A percentile compares a stretch with the other conserved stretches of the same genome.
phyloP scores from a whole-genome alignment of 2,888 invertebrate genomes.

The Apodemia mormo region DNA sequence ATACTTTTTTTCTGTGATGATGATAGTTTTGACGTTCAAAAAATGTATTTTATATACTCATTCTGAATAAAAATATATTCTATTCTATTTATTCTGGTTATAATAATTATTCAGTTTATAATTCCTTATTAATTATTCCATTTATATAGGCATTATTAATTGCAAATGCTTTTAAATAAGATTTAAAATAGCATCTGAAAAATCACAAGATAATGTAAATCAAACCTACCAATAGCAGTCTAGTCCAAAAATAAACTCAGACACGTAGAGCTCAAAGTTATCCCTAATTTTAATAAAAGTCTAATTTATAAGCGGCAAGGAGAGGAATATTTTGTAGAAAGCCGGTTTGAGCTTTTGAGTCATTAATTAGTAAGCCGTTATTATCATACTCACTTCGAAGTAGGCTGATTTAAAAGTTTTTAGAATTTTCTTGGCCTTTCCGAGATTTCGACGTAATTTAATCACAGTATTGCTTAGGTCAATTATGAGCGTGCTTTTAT shows the following conservation, averaged over 20 bases:
- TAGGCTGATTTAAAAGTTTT: conserved; percentile 10
- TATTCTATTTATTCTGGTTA: no score
- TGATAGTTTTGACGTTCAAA: no score
- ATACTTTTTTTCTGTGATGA: no score
- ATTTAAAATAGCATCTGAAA: no score
- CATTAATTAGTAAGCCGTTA: conserved; percentile 18
- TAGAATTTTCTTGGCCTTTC: conserved; percentile 2
- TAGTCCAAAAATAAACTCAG: background rate
- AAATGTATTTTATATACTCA: no score
- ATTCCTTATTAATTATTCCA: no score
- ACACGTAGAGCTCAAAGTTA: background rate
- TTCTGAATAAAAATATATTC: no score
- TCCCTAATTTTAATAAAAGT: conserved; percentile 17
- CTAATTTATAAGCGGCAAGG: conserved; percentile 7
- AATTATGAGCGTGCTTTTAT: background rate
- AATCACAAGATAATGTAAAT: no score
- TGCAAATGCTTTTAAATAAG: no score
- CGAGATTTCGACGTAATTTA: conserved; percentile 1
- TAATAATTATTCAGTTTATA: no score
- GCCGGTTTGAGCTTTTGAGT: background rate
- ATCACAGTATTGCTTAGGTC: background rate
- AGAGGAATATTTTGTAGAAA: conserved; percentile 1
- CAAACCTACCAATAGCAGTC: background rate
- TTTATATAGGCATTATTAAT: no score
- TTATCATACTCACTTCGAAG: conserved; percentile 12